Evolutionary conservation across 2,113 vertebrate genomes (phyloP).

Genomic region (Glaucomys volans): DNA sequence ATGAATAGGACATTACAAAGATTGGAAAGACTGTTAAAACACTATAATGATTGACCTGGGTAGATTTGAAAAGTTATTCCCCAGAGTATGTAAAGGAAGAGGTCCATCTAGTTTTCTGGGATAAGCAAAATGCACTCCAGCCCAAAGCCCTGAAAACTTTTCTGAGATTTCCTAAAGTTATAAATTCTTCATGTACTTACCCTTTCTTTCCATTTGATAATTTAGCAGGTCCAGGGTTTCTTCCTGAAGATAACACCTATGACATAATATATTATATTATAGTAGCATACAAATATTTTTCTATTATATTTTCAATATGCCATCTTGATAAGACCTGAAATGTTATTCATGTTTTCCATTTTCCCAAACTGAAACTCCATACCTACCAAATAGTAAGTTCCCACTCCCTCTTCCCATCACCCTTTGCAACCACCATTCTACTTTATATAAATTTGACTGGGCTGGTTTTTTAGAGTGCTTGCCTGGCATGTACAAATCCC

Average conservation of each 20-base stretch:
- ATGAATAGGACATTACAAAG: neutral
- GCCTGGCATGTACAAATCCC: too few relatives aligned
- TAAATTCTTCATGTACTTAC: constrained; percentile 80
- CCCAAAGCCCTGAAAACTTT: constrained; percentile 10
- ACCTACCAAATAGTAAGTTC: neutral
- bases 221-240: constrained; percentile 83
- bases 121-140: neutral
- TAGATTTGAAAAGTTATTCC: neutral
- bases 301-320: neutral
- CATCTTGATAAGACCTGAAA: constrained; percentile 32
- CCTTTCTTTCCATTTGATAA: constrained; percentile 84
- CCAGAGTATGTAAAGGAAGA: neutral
- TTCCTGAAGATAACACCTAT: constrained; percentile 88
- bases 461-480: too few relatives aligned
- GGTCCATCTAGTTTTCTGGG: neutral
- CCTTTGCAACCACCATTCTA: neutral
- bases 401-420: neutral
- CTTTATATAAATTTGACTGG: neutral
- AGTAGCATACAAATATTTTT: constrained; percentile 46
- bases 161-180: constrained; percentile 12
- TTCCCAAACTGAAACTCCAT: constrained; percentile 50
- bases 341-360: neutral
- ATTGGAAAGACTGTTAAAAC: neutral
- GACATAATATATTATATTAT: constrained; percentile 61
- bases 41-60: neutral